Evolutionary conservation across 2,797 vertebrate species (phyloP), one percentile per base, ranked within the genome.

Genomic region (Syngnathus acus): DNA sequence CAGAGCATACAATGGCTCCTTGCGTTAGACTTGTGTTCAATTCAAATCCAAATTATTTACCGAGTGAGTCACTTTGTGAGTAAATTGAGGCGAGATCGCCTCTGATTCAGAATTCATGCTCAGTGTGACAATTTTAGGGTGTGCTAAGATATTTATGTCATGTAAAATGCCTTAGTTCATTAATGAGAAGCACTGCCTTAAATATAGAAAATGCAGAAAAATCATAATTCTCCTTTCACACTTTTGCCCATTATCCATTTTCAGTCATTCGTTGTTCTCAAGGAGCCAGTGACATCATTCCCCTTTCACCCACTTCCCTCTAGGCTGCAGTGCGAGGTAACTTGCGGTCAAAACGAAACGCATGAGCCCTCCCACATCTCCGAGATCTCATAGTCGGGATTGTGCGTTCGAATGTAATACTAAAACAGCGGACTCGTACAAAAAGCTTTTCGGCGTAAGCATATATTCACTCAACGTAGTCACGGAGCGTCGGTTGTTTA

Each of bases 301-400:
- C 85, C 84, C 88, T 89, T 89, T 89, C 86, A 88, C 88, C 88
- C 77, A 89, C 61, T 86, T 87, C 78, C 78, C 76, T 32, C 68
- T 23, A 4, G 73, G 81, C 83, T 86, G 83, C 86, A 72, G 78
- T 48, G 10, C 13, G 84, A 81, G 86, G 86, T 88, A 84, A 89
- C 88, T 2, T 69, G 47, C 88, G 84, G 86, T 83, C 86, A 87
- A 74, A 75, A 13, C 0, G 7, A 4, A 84, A 53, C 23, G 82
- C 79, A 0, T 89, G 1, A 40, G 0, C 74, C 42, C 17, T 1
- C 4, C 0, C 9, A 21, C 43, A 26, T 23, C 37, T 67, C 73
- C 50, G 45, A 54, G 1, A 68, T 69, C 40, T 1, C 0, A 39
- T 0, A 2, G 3, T 39, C 2, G 13, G 13, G 5, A 4, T 5